These are phyloP conservation scores for Pygocentrus nattereri DNA, from an alignment of 2,797 vertebrate genomes.

Conservation along the genomic window DNA sequence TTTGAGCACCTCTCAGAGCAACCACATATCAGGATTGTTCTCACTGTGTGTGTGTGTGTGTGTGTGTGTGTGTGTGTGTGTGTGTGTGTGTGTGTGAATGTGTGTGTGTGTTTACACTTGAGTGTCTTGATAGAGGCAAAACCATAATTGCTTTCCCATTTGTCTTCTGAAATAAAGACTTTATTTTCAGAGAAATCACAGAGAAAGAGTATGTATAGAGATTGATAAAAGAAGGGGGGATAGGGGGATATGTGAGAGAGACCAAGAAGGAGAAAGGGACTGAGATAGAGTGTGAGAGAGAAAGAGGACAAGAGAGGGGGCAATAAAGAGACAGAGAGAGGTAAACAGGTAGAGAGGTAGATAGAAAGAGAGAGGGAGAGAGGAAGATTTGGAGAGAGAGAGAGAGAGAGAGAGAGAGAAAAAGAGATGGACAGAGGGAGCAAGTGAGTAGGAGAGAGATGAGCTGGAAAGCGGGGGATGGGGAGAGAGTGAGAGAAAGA, in stretches of 20 bases:
- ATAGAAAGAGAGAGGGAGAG: neutral
- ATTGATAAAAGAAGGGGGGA: too few species aligned
- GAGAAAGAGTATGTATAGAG: too few species aligned
- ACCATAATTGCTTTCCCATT: slow-evolving; percentile 42
- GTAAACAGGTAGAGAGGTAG: neutral
- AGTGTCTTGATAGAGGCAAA: slow-evolving; percentile 9
- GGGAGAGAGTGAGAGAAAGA: neutral
- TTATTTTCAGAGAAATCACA: too few species aligned
- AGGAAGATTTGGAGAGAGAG: neutral
- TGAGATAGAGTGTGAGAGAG: too few species aligned
- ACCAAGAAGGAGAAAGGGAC: too few species aligned
- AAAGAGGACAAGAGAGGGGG: neutral
- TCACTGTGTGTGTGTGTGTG: neutral
- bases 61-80: slow-evolving; percentile 11
- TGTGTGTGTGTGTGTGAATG: slow-evolving; percentile 14
- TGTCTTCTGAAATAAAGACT: slow-evolving; percentile 7
- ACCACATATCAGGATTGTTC: slow-evolving; percentile 21
- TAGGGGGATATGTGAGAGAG: too few species aligned
- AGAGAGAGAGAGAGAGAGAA: neutral
- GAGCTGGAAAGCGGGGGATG: neutral
- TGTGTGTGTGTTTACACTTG: slow-evolving; percentile 25
- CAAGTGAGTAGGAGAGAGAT: neutral
- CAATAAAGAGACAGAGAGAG: neutral
- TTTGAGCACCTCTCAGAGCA: slow-evolving; percentile 17
- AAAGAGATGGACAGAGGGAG: neutral